Evolutionary conservation across 2,888 invertebrate species (phyloP), one percentile per base, ranked within the genome.

Genomic region (Pecten maximus): DNA sequence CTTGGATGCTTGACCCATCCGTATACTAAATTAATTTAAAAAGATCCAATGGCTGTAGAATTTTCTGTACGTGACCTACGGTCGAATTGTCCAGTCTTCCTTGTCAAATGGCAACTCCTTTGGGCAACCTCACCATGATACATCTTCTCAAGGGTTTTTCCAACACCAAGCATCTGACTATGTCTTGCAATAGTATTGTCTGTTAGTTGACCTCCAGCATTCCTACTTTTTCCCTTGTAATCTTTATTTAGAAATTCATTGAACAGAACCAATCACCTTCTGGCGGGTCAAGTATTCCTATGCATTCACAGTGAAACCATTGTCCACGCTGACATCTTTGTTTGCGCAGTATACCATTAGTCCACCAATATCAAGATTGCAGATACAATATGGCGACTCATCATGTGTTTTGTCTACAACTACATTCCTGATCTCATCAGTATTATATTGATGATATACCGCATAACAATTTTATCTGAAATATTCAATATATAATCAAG

Each of bases 221-320:
- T 54, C 28, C 87, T 60, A 50, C 54, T 88, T 60, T 88, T 91
- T 40, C 86, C 88, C 39, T 91, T 91, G 48, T 90, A 91, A 60
- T 91, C 88, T n/a, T 2, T 89, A 48, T 90, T 91, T 60, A 54
- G 60, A 35, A 92, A 87, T 91, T 93, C 92, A 40, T 50, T 19
- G 35, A 44, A 44, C 91, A 91, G 50, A 74, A 90, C 74, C 89
- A 91, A 15, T 91, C 91, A 28, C 48, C 90, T 87, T 91, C 91
- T 44, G 89, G 89, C n/a, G n/a, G n/a, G n/a, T n/a, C n/a, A n/a
- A n/a, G 86, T 39, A 90, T 89, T 12, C 40, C 89, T 28, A 91
- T 10, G 39, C 90, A 91, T 6, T 89, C 89, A 16, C 90, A 39
- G 44, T 91, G 91, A 28, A 91, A 91, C 91, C 91, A 91, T 12